These are phyloP conservation scores for Grammomys dolichurus DNA, from an alignment of 2,113 vertebrate genomes.

Conservation along the genomic window DNA sequence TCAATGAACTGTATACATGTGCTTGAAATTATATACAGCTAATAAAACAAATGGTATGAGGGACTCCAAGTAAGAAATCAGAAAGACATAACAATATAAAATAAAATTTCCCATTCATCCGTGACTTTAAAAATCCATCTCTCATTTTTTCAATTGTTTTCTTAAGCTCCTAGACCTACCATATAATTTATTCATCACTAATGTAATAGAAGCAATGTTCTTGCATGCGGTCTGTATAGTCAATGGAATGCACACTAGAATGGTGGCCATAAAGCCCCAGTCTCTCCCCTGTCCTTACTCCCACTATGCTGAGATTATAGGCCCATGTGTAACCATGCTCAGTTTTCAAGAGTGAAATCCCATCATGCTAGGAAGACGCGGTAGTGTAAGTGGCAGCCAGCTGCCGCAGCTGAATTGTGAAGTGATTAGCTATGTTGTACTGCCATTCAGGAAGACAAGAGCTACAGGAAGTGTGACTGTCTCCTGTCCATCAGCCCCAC, in stretches of 20 bases:
- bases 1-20: background rate
- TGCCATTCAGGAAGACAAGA: background rate
- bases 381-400: background rate
- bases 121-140: conserved; percentile 39
- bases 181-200: background rate
- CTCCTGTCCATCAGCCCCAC: no score
- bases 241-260: background rate
- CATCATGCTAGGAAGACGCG: background rate
- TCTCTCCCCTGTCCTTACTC: background rate
- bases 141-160: conserved; percentile 38
- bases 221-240: background rate
- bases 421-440: no score
- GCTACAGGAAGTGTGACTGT: background rate
- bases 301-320: background rate
- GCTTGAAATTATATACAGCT: conserved; percentile 10
- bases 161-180: background rate
- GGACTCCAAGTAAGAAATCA: conserved; percentile 8
- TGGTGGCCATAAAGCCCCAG: no score
- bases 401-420: background rate
- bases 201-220: background rate
- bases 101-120: background rate
- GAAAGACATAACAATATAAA: background rate
- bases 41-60: background rate
- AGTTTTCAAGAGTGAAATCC: background rate
- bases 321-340: background rate